phyloP scores from a whole-genome alignment of 2,888 invertebrate genomes.

The Drosophila sordidula region DNA sequence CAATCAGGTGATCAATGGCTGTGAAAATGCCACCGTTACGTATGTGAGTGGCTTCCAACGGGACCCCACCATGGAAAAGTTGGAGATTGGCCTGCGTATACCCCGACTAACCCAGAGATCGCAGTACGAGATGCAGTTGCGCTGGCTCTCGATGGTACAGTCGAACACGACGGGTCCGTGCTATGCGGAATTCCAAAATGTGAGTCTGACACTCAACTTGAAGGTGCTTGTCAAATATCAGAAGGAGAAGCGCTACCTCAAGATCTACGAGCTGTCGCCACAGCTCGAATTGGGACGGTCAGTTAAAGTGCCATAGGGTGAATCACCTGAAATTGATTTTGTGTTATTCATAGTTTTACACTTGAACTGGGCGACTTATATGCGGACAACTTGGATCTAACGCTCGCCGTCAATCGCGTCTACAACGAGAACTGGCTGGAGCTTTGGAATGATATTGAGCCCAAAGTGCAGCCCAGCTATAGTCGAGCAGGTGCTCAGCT shows the following conservation, averaged over 20 bases:
- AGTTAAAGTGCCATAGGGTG: not conserved
- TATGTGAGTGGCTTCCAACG: constrained; percentile 35
- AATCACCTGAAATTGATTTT: not conserved
- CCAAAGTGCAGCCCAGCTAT: not conserved
- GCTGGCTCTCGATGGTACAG: constrained; percentile 14
- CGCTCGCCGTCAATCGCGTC: constrained; percentile 16
- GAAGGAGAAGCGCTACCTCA: constrained; percentile 32
- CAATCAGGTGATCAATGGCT: constrained; percentile 19
- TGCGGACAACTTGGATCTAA: constrained; percentile 30
- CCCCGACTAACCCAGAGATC: constrained; percentile 18
- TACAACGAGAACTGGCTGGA: constrained; percentile 44
- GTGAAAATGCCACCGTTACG: constrained; percentile 36
- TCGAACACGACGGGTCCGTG: constrained; percentile 23
- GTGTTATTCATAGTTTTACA: constrained; percentile 4
- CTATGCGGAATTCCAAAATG: constrained; percentile 29
- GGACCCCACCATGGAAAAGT: constrained; percentile 29
- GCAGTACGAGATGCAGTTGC: constrained; percentile 25
- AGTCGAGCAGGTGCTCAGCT: constrained; percentile 7
- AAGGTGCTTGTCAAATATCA: constrained; percentile 26
- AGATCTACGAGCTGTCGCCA: constrained; percentile 19
- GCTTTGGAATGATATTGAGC: constrained; percentile 43
- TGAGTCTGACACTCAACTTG: constrained; percentile 12
- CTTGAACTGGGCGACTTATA: constrained; percentile 23
- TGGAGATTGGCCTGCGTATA: constrained; percentile 20
- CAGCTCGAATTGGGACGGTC: constrained; percentile 17